Conservation (phyloP, 2,797 vertebrate species). For the Coregonus ussuriensis region DNA sequence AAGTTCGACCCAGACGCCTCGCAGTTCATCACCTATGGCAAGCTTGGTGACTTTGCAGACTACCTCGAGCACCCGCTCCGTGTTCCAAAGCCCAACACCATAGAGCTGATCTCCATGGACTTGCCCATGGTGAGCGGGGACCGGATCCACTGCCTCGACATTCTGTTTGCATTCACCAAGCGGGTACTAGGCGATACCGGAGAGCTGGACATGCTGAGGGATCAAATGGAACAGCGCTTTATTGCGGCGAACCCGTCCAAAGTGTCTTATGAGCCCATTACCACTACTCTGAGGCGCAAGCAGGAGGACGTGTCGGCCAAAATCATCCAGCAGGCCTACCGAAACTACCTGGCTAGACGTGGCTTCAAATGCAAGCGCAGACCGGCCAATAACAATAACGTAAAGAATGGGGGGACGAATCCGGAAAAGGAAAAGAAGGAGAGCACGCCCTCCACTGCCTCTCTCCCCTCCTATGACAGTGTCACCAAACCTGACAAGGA, state of each 20-base stretch:
- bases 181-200: constrained; percentile 96
- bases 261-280: constrained; percentile 99
- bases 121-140: constrained; percentile 99
- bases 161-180: constrained; percentile 99
- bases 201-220: constrained; percentile 94
- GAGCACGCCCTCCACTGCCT: constrained; percentile 94
- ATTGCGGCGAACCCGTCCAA: constrained; percentile 99
- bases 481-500: constrained; percentile 99
- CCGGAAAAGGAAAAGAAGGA: constrained; percentile 95
- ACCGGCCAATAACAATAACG: constrained; percentile 83
- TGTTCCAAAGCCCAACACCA: constrained; percentile 97
- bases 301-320: constrained; percentile 93
- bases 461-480: constrained; percentile 97
- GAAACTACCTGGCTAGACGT: constrained; percentile 80
- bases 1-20: constrained; percentile 97
- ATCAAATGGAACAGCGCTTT: constrained; percentile 99
- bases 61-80: constrained; percentile 94
- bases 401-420: constrained; percentile 90
- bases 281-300: constrained; percentile 94
- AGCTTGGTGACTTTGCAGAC: constrained; percentile 96
- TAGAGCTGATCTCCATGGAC: constrained; percentile 99
- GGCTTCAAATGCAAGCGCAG: constrained; percentile 87
- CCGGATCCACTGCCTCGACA: constrained; percentile 98
- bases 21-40: constrained; percentile 96
- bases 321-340: constrained; percentile 93